Base-by-base conservation (phyloP, 2,888 invertebrate genomes). In the Agonum fuliginosum region DNA sequence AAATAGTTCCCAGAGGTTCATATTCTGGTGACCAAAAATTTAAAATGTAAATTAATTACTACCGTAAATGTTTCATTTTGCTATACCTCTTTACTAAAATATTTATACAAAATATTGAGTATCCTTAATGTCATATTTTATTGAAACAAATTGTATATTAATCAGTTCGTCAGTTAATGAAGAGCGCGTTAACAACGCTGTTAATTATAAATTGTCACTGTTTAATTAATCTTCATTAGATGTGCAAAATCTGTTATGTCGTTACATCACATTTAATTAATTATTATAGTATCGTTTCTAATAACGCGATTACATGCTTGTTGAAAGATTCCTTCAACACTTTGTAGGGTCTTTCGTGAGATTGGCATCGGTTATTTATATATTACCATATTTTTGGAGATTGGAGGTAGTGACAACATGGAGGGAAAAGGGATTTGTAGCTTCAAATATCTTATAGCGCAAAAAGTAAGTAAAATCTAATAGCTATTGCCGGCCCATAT, bases 161-260 rank as follows among this genome's bases (percentile, higher is more conserved):
- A 30, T 30, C 8, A 62, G 58, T 22, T 24, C n/a, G 6, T 62
- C 30, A 62, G 30, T 62, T 62, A 62, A 62, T 62, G 10, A 30
- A 62, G 14, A 30, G 30, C 8, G 17, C 30, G 30, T 30, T 62
- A 62, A 62, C 58, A 62, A 8, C 19, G 17, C 27, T 30, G 30
- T 62, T 62, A 27, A 62, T 62, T 62, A 62, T 27, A 27, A 62
- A 62, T 62, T 62, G 58, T 62, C 58, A 62, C 30, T 34, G 58
- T 62, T 58, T 30, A 30, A 62, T 62, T 62, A 62, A 62, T 62
- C 58, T 62, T 62, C 58, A 30, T 62, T 62, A 62, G 58, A 62
- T 27, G 34, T 10, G 17, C 30, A 62, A 8, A 62, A 62, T 62
- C 58, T 62, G 58, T 27, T 62, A 12, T 62, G 58, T 30, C 14